These are phyloP conservation scores for Cantharis rufa DNA, from an alignment of 2,888 invertebrate genomes.

Conservation along the genomic window DNA sequence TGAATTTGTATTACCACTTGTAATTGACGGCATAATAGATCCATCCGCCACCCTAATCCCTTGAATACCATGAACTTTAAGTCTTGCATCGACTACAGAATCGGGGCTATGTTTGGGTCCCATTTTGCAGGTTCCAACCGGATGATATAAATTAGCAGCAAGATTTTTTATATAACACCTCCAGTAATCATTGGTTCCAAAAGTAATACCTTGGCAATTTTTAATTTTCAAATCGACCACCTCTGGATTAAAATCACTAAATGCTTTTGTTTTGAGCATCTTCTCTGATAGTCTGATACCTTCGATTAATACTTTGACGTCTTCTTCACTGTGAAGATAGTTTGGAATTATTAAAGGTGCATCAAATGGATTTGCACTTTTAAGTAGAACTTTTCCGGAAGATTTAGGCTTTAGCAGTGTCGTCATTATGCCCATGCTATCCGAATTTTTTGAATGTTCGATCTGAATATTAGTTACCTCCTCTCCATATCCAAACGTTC, in stretches of 20 bases:
- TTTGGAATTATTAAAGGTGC: slow-evolving; percentile 65
- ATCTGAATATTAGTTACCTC: not conserved
- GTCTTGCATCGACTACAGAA: slow-evolving; percentile 72
- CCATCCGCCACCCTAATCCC: slow-evolving; percentile 58
- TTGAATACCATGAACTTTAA: slow-evolving; percentile 60
- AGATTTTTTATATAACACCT: slow-evolving; percentile 54
- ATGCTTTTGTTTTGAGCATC: slow-evolving; percentile 53
- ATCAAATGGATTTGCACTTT: slow-evolving; percentile 60
- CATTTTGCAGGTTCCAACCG: slow-evolving; percentile 66
- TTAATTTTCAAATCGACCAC: slow-evolving; percentile 48
- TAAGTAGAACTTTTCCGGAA: slow-evolving; percentile 59
- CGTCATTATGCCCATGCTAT: slow-evolving; percentile 62
- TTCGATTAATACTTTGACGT: slow-evolving; percentile 58
- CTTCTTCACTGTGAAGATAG: slow-evolving; percentile 59
- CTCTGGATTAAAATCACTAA: slow-evolving; percentile 51
- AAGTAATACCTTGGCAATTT: slow-evolving; percentile 57
- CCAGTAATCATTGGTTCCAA: slow-evolving; percentile 58
- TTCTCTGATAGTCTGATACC: slow-evolving; percentile 56
- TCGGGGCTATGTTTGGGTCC: slow-evolving; percentile 62
- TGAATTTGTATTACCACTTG: slow-evolving; percentile 59
- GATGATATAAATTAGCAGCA: slow-evolving; percentile 44
- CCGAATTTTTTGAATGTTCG: not conserved
- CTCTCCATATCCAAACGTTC: not conserved
- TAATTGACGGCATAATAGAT: slow-evolving; percentile 56
- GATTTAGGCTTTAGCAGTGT: slow-evolving; percentile 75